phyloP scores from a whole-genome alignment of 2,797 vertebrate genomes.

The Brotogeris chrysoptera region DNA sequence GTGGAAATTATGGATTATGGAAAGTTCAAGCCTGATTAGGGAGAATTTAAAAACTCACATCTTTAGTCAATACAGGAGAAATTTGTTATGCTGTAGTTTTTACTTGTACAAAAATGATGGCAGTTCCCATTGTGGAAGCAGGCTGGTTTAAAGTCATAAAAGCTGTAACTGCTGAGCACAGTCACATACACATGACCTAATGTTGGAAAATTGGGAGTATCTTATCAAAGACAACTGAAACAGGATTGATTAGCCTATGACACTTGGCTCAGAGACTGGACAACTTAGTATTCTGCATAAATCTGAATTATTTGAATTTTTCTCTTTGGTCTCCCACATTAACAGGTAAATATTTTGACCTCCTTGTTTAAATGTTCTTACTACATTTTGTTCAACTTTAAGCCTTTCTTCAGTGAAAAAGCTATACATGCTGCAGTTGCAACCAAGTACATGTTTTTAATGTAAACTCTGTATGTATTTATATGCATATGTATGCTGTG shows the following conservation, averaged over 20 bases:
- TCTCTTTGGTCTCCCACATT: slow-evolving; percentile 26
- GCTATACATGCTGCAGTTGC: slow-evolving; percentile 25
- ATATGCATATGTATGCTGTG: slow-evolving; percentile 33
- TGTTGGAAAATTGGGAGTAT: not conserved
- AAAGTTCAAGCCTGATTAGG: not conserved
- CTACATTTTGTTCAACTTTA: slow-evolving; percentile 7
- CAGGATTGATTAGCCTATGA: not conserved
- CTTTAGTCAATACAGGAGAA: not conserved
- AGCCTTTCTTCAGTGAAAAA: slow-evolving; percentile 41
- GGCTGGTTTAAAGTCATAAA: not conserved
- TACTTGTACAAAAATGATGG: not conserved
- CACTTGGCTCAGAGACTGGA: not conserved
- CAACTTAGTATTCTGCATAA: slow-evolving; percentile 10
- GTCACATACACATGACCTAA: not conserved
- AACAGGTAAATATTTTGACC: slow-evolving; percentile 9
- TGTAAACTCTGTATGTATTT: slow-evolving; percentile 30
- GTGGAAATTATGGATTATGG: not conserved
- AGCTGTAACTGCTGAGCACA: not conserved
- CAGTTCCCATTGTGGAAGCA: not conserved
- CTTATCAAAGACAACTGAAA: slow-evolving; percentile 29
- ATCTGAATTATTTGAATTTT: not conserved
- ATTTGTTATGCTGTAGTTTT: not conserved
- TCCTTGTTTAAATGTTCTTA: not conserved
- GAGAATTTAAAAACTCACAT: not conserved
- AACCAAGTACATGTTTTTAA: slow-evolving; percentile 36